Conservation (phyloP, 2,797 vertebrate species). For the Diceros bicornis region DNA sequence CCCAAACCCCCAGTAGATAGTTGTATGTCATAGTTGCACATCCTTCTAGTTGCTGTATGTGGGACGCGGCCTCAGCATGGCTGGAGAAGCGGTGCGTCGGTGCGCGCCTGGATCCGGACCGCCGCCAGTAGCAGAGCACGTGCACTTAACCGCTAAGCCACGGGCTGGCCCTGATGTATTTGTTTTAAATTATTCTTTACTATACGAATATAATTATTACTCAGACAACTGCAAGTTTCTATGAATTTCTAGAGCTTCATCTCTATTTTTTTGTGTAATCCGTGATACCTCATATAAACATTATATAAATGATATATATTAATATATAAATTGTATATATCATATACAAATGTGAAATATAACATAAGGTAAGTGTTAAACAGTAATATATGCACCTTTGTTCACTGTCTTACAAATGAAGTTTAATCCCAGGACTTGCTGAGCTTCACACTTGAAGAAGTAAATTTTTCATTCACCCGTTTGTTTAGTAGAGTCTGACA, state of each 20-base stretch:
- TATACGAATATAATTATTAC: neutral
- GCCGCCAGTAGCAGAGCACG: too few species aligned
- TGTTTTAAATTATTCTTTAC: conserved; percentile 43
- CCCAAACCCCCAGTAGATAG: too few species aligned
- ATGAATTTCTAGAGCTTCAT: neutral
- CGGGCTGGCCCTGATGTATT: neutral
- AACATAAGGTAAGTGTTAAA: neutral
- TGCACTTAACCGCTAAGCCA: too few species aligned
- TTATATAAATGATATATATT: neutral
- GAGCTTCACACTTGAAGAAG: neutral
- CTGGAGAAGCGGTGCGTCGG: too few species aligned
- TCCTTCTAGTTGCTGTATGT: too few species aligned
- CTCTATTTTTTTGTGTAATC: conserved; percentile 11
- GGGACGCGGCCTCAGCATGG: too few species aligned
- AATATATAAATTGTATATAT: neutral
- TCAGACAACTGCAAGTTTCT: neutral
- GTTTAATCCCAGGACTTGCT: neutral
- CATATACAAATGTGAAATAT: neutral
- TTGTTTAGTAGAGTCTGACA: neutral
- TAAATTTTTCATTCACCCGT: neutral
- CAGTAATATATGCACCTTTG: neutral
- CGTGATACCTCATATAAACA: neutral
- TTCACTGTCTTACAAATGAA: neutral
- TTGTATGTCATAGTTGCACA: too few species aligned
- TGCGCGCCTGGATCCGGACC: too few species aligned